Base-by-base conservation (phyloP, 2,888 invertebrate species). In the Mesochorus sp. region DNA sequence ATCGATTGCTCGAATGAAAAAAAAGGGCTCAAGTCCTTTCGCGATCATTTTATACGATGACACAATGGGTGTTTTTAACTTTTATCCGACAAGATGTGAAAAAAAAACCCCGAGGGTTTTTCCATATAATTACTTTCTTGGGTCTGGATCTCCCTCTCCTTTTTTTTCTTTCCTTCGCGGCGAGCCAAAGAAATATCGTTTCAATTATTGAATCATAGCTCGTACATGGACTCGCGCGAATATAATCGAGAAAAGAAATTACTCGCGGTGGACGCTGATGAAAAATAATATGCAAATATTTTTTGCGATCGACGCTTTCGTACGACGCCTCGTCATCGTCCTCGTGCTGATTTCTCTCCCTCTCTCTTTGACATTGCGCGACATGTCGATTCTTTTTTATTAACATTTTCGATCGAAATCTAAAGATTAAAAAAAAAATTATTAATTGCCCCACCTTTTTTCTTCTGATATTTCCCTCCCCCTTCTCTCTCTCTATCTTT, bases 301-400 rank as follows among this genome's bases (percentile, higher is more conserved):
- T 49, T 28, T 55, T 17, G 12, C 70, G 53, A 24, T 42, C 61
- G 70, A 37, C 70, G 51, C 44, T 57, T n/a, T 34, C 31, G 34
- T 44, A n/a, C 42, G 24, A 8, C 24, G 53, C 34, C 19, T 66
- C 42, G 61, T 76, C 73, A 73, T 68, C 31, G 64, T 68, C 73
- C 77, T 77, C 72, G 77, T 68, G 51, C 77, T 57, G 64, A 77
- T 77, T 73, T 76, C 51, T 42, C 59, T 61, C 57, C 57, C 73
- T 77, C 68, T 76, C 51, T 42, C 59, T 61, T 49, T 55, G 42
- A 64, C 47, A 42, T 62, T 68, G n/a, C 21, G 34, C 49, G 17
- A 64, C n/a, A 24, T 49, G n/a, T 49, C 8, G 1, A 24, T 6
- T 17, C 3, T 24, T 49, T 49, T 21, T 1, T 49, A 8, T 4